Evolutionary conservation across 1,140 invertebrate genomes (phyloP).

Genomic region (Drosophila ananassae): DNA sequence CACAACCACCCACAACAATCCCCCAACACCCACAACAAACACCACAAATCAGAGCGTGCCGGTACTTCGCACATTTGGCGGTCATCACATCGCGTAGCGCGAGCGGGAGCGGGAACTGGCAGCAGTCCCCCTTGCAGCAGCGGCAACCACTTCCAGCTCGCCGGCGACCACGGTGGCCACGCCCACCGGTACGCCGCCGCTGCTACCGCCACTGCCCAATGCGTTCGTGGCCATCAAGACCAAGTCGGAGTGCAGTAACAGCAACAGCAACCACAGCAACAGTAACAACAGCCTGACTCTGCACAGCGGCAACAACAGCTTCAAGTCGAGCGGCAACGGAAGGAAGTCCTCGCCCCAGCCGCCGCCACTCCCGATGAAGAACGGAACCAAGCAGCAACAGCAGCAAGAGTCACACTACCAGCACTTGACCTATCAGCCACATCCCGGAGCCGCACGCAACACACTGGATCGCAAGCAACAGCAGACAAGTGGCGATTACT

Average conservation of each 20-base stretch:
- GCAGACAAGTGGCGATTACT: constrained; percentile 45
- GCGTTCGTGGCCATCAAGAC: constrained; percentile 80
- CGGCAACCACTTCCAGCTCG: constrained; percentile 53
- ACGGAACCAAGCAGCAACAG: constrained; percentile 57
- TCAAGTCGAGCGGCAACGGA: constrained; percentile 65
- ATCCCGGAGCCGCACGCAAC: constrained; percentile 55
- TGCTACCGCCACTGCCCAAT: constrained; percentile 77
- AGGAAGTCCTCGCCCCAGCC: constrained; percentile 65
- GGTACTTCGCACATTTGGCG: constrained; percentile 84
- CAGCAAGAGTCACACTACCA: constrained; percentile 70
- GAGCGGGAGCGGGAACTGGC: constrained; percentile 81
- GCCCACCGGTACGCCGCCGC: constrained; percentile 72
- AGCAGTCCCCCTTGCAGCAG: constrained; percentile 45
- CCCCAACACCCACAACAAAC: constrained; percentile 30
- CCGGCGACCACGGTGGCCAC: constrained; percentile 63
- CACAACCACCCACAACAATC: constrained; percentile 22
- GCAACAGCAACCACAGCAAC: constrained; percentile 48
- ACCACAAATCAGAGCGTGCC: constrained; percentile 80
- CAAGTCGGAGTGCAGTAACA: constrained; percentile 60
- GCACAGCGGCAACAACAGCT: constrained; percentile 73
- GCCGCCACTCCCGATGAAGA: constrained; percentile 72
- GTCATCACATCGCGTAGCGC: constrained; percentile 84
- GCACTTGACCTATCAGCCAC: constrained; percentile 70
- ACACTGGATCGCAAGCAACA: constrained; percentile 70
- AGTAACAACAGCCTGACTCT: constrained; percentile 63